Evolutionary conservation across 1,140 invertebrate species (phyloP).

Genomic region (Drosophila simulans): DNA sequence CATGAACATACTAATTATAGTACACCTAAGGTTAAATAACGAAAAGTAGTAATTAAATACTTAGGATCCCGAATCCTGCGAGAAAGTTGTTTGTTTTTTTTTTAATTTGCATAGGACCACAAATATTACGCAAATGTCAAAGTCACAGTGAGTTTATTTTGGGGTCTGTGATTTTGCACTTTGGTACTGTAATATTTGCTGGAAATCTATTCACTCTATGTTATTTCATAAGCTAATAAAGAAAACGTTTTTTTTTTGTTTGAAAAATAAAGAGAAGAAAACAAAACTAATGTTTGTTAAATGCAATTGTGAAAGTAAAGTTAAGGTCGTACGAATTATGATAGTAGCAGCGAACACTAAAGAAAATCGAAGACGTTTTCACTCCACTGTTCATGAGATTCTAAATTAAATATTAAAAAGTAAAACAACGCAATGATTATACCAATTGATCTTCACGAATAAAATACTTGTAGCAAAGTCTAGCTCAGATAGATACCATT

Average conservation of each 20-base stretch:
- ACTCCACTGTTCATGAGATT: conserved; percentile 74
- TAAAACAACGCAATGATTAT: conserved; percentile 16
- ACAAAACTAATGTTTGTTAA: conserved; percentile 32
- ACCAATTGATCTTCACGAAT: conserved; percentile 23
- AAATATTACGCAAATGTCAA: conserved; percentile 61
- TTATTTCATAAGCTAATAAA: conserved; percentile 15
- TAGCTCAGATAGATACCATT: conserved; percentile 30
- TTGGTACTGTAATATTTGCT: conserved; percentile 53
- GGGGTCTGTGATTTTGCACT: conserved; percentile 68
- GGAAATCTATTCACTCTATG: conserved; percentile 10
- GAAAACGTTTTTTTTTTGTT: conserved; percentile 20
- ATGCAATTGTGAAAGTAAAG: conserved; percentile 31
- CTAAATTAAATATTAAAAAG: conserved; percentile 75
- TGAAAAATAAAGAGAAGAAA: conserved; percentile 3
- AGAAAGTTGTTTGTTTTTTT: conserved; percentile 2
- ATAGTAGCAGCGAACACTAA: conserved; percentile 33
- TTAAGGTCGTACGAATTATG: conserved; percentile 48
- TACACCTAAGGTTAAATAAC: conserved; percentile 35
- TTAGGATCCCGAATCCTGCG: conserved; percentile 11
- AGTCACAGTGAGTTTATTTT: conserved; percentile 67
- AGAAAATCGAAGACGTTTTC: conserved; percentile 38
- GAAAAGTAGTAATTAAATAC: conserved; percentile 24
- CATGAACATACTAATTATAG: conserved; percentile 36
- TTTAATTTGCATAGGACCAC: conserved; percentile 17
- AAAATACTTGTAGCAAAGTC: conserved; percentile 29